Percentiles rank a stretch among this genome's conserved stretches.
Evolutionary conservation across 2,797 vertebrate species (phyloP).

Genomic region (Anolis apletophallus): DNA sequence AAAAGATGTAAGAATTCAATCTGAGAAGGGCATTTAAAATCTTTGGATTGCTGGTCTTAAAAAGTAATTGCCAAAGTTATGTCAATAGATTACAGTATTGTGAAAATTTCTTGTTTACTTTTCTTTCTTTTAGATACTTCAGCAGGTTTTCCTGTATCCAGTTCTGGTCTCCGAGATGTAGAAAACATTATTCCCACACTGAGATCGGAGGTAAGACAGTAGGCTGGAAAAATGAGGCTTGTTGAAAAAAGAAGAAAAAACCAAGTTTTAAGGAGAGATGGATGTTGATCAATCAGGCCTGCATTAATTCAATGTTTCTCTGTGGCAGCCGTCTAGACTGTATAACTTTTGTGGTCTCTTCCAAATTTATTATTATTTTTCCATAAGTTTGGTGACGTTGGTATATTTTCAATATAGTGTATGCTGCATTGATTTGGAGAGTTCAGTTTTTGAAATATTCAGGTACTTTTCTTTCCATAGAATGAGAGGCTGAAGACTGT

Average conservation of each 20-base stretch:
- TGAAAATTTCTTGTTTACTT: neutral
- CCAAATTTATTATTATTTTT: neutral
- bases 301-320: too few species aligned
- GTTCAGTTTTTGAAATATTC: neutral
- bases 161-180: slow-evolving; percentile 84
- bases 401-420: neutral
- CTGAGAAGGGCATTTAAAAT: neutral
- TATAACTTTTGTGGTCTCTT: too few species aligned
- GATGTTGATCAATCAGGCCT: too few species aligned
- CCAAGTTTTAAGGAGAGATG: neutral
- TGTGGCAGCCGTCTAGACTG: too few species aligned
- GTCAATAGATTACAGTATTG: neutral
- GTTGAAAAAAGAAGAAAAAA: neutral
- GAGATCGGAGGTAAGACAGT: slow-evolving; percentile 88
- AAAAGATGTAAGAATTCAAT: neutral
- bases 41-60: neutral
- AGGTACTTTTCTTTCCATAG: slow-evolving; percentile 76
- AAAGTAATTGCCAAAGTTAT: neutral
- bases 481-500: slow-evolving; percentile 89
- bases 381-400: neutral
- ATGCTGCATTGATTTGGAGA: neutral
- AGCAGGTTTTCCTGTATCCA: slow-evolving; percentile 87
- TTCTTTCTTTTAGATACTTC: slow-evolving; percentile 81
- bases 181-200: slow-evolving; percentile 84
- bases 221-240: slow-evolving; percentile 24